Base-by-base conservation (phyloP, 2,888 invertebrate species). In the Hydroisotoma schaefferi region DNA sequence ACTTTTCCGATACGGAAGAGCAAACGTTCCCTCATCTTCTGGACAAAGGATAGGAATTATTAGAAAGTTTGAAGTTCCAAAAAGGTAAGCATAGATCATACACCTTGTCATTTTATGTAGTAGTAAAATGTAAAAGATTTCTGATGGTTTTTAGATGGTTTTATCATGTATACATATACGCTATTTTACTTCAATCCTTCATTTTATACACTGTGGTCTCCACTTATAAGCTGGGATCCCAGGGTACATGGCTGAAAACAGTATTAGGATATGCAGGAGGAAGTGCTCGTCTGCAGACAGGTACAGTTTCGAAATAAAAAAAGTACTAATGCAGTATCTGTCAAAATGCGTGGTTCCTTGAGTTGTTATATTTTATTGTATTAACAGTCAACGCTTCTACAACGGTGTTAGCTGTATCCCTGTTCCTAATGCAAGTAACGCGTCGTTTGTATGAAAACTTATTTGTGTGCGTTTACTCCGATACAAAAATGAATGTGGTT, bases 371-470 rank as follows among this genome's bases (percentile, higher is more conserved):
- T 27, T 53, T 56, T n/a, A 6, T 20, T 44, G 8, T 3, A 23
- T 47, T 29, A 27, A 1, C 37, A 66, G 66, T 66, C 2, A 37
- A 46, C 43, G 29, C 22, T n/a, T 44, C 54, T 4, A 55, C 59
- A 1, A 63, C 63, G 4, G 12, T 59, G 1, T n/a, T 66, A 0
- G 60, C 53, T 1, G 29, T 33, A 1, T 1, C 27, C 8, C n/a
- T 62, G 2, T 67, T 64, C 40, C 51, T 37, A 23, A n/a, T 55
- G 25, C 59, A 55, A 74, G 85, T 87, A 63, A 78, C 79, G 51
- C 81, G 89, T 69, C 81, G 94, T 69, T 83, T 87, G 61, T 90
- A 90, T 73, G 94, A 94, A 78, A 87, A 89, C 0, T 82, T 85
- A 71, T 87, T 78, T 75, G 78, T 94, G 23, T 90, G 87, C 76